Evolutionary conservation across 2,888 invertebrate genomes (phyloP).

Genomic region (Oxyteleia sp.): DNA sequence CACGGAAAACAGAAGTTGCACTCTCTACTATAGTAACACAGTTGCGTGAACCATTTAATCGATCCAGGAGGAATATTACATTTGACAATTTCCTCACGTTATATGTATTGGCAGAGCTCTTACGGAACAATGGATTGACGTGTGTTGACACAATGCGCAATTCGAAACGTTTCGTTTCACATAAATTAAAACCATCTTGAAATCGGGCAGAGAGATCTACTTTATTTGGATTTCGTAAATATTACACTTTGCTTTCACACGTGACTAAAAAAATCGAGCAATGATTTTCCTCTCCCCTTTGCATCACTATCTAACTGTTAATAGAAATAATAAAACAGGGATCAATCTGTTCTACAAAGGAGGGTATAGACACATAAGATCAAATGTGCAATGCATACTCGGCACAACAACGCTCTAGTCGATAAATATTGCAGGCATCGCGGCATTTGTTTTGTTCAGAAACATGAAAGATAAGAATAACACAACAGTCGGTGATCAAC

Average conservation of each 20-base stretch:
- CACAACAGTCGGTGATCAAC: background rate
- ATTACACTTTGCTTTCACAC: conserved; percentile 62
- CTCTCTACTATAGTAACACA: background rate
- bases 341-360: conserved; percentile 3
- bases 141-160: conserved; percentile 71
- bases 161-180: conserved; percentile 43
- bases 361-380: background rate
- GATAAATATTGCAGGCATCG: no score
- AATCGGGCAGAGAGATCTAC: background rate
- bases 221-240: conserved; percentile 8
- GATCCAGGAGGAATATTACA: conserved; percentile 76
- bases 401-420: conserved; percentile 3
- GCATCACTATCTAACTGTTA: conserved; percentile 38
- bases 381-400: conserved; percentile 2
- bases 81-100: conserved; percentile 71
- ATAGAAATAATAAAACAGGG: background rate
- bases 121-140: conserved; percentile 40
- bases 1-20: conserved; percentile 75
- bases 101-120: background rate
- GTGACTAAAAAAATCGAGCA: conserved; percentile 73
- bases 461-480: background rate
- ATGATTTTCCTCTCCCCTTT: conserved; percentile 73
- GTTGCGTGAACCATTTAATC: conserved; percentile 70
- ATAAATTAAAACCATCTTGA: conserved; percentile 2
- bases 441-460: background rate